Percentiles rank a stretch among this genome's conserved stretches.
Evolutionary conservation across 1,140 invertebrate genomes (phyloP).

Genomic region (Monochamus saltuarius): DNA sequence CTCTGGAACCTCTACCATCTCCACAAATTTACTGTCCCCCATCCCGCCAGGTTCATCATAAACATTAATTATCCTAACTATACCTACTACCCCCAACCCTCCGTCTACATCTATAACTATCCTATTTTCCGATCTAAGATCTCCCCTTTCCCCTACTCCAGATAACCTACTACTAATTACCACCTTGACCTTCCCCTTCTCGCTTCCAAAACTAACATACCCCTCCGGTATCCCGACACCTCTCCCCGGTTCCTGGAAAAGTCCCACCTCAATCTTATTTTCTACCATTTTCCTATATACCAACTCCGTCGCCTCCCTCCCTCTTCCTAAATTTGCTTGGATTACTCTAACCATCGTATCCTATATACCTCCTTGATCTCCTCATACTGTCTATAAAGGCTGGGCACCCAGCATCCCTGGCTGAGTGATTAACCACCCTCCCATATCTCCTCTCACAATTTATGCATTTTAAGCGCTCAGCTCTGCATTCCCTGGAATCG

Average conservation of each 20-base stretch:
- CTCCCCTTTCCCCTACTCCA: no score
- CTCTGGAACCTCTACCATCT: no score
- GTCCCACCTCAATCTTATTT: neutral
- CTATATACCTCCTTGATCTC: neutral
- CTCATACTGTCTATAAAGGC: no score
- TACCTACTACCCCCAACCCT: neutral
- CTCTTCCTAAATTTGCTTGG: neutral
- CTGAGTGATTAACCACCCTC: no score
- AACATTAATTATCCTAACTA: neutral
- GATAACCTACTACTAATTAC: no score
- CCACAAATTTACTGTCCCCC: neutral
- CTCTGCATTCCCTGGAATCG: neutral
- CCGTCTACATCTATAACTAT: neutral
- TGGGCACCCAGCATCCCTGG: neutral
- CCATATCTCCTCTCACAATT: neutral
- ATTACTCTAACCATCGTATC: neutral
- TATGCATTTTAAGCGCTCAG: neutral
- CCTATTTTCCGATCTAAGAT: no score
- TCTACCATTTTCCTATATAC: neutral
- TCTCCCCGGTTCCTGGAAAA: neutral
- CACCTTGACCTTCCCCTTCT: no score
- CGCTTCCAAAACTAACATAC: no score
- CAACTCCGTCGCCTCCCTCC: neutral
- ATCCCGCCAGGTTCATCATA: neutral
- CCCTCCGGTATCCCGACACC: no score